A percentile compares a stretch with the other conserved stretches of the same genome.
phyloP scores from a whole-genome alignment of 2,888 invertebrate species.

The Drosophila pseudotakahashii region DNA sequence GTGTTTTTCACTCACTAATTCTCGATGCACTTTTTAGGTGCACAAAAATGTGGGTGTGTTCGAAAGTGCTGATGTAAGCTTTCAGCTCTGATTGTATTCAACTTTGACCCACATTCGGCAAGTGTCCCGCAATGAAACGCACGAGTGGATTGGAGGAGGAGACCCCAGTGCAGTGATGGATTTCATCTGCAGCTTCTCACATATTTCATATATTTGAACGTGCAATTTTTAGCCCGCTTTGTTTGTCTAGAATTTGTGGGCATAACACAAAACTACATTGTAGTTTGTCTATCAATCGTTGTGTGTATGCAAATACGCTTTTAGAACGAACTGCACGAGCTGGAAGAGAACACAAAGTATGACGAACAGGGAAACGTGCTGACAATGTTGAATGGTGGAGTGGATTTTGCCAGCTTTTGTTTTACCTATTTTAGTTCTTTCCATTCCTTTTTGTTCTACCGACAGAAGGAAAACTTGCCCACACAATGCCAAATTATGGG shows the following conservation, averaged over 20 bases:
- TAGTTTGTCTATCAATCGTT: conserved; percentile 4
- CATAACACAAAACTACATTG: conserved; percentile 7
- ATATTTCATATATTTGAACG: conserved; percentile 7
- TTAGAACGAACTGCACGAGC: conserved; percentile 31
- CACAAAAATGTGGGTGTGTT: conserved; percentile 11
- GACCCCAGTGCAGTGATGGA: conserved; percentile 4
- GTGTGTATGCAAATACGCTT: conserved; percentile 31
- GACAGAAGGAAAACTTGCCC: conserved; percentile 1
- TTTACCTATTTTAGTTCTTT: conserved; percentile 4
- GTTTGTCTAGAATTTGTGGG: conserved; percentile 24
- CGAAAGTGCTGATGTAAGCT: conserved; percentile 13
- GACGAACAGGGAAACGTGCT: conserved; percentile 36
- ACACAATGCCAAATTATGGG: conserved; percentile 2
- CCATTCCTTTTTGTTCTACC: conserved; percentile 16
- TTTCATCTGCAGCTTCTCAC: conserved; percentile 18
- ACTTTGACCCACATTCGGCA: conserved; percentile 43
- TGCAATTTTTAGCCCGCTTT: conserved; percentile 36
- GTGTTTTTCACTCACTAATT: conserved; percentile 3
- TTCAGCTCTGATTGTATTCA: conserved; percentile 38
- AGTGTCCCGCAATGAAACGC: conserved; percentile 24
- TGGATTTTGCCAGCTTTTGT: conserved; percentile 18
- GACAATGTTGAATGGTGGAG: conserved; percentile 28
- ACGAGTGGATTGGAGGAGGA: conserved; percentile 13
- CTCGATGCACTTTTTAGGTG: conserved; percentile 18
- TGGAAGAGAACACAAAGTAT: conserved; percentile 9